These are phyloP conservation scores for Diacarnus erythraeanus DNA, from an alignment of 37 sponge, comb jelly and placozoan genomes.

Conservation along the genomic window DNA sequence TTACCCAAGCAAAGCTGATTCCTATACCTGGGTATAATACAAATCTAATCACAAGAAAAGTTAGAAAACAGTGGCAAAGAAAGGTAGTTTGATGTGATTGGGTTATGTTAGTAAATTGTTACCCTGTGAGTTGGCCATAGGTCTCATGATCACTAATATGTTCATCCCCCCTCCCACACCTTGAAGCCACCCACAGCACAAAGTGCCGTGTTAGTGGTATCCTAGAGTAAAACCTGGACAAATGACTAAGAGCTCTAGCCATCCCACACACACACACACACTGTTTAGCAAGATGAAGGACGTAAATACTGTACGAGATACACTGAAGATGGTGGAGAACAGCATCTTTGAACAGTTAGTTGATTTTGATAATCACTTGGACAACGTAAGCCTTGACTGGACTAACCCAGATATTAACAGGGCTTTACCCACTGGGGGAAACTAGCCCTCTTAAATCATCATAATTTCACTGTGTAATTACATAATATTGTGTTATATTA, in stretches of 20 bases:
- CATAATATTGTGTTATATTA: neutral
- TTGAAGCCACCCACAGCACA: too few species aligned
- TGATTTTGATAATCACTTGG: constrained; percentile 85
- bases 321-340: constrained; percentile 19
- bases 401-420: constrained; percentile 67
- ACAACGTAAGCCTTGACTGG: constrained; percentile 71
- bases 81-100: too few species aligned
- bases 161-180: too few species aligned
- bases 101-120: too few species aligned
- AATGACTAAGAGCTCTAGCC: too few species aligned
- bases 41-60: too few species aligned
- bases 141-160: neutral
- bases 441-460: neutral
- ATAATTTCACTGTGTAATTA: neutral
- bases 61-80: too few species aligned
- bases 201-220: too few species aligned
- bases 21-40: too few species aligned
- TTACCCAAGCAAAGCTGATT: too few species aligned
- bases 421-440: constrained; percentile 1
- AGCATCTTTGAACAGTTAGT: constrained; percentile 44
- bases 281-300: neutral
- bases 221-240: too few species aligned
- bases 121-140: too few species aligned
- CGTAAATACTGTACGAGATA: neutral
- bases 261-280: neutral